Base-by-base conservation (phyloP, 2,888 invertebrate species). In the Anoncus sp. region DNA sequence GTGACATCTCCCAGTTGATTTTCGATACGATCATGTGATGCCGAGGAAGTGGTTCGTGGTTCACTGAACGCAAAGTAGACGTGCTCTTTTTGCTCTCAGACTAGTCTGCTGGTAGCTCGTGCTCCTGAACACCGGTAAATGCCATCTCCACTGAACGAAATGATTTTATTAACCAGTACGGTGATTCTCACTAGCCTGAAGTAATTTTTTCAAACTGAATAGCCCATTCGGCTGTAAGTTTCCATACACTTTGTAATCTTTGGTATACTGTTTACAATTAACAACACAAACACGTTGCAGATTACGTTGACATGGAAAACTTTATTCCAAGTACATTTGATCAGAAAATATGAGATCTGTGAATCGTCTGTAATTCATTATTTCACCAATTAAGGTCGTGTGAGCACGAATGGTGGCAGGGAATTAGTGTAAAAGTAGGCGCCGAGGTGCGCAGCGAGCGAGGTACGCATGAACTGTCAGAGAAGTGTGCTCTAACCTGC, bases 141-240 rank as follows among this genome's bases (percentile, higher is more conserved):
- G 49, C 49, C 40, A 51, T 51, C 22, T 38, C 60, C 70, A 60
- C 27, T 60, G 59, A 51, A 24, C 38, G 40, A 35, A 49, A 51
- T 60, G 40, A 70, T 60, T 60, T 70, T 47, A 70, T 70, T 70
- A 70, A 60, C 40, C 49, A 35, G 59, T 40, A 60, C 24, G n/a
- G 24, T 51, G 45, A 24, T 62, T 6, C 51, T n/a, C 60, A 20
- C n/a, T 59, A 35, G 31, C 38, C 14, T 14, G 27, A 20, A 67
- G 31, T 53, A 31, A 45, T 62, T 53, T 53, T n/a, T 62, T 62
- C 43, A 51, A 12, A 31, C 14, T 20, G 18, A 55, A 45, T 47
- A 31, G 20, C 18, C 47, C 5, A 35, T 7, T 3, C 6, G 14
- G 14, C n/a, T 49, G 27, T 27, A 20, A 49, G 47, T 10, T 31